Evolutionary conservation across 2,113 vertebrate genomes (phyloP).

Genomic region (Ivindomyrus marchei): DNA sequence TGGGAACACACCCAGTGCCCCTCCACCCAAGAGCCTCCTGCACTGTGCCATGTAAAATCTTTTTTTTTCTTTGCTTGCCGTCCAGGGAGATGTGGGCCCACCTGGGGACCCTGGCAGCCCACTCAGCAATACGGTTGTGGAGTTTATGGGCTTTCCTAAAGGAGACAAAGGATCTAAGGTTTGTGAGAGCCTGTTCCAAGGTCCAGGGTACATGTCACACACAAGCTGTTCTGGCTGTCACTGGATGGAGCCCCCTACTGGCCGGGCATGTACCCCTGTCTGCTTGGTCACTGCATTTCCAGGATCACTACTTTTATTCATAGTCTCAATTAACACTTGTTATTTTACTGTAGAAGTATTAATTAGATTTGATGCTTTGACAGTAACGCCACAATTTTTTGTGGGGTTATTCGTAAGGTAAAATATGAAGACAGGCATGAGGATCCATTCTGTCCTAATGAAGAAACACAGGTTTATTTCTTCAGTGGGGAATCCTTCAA

Average conservation of each 20-base stretch:
- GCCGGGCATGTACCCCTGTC: background rate
- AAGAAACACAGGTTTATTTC: background rate
- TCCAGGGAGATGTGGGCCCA: constrained; percentile 77
- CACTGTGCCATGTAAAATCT: constrained; percentile 39
- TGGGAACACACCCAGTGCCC: constrained; percentile 23
- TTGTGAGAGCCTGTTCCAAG: constrained; percentile 40
- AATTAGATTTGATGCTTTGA: background rate
- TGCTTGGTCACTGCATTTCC: background rate
- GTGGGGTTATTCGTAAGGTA: background rate
- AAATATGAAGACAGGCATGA: background rate
- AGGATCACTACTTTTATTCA: background rate
- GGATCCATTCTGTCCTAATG: background rate
- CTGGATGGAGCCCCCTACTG: constrained; percentile 15
- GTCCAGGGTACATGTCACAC: constrained; percentile 11
- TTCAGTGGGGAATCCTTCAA: background rate
- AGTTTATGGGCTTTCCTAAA: constrained; percentile 81
- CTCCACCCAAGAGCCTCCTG: background rate
- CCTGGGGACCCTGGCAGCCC: constrained; percentile 75
- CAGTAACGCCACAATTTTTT: background rate
- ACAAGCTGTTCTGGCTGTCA: background rate
- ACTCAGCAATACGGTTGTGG: constrained; percentile 70
- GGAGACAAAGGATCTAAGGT: constrained; percentile 80
- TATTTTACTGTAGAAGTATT: background rate
- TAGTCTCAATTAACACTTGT: background rate
- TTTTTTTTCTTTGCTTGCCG: constrained; percentile 49